phyloP scores from a whole-genome alignment of 23 tunicate genomes.

The Ascidia mentula region DNA sequence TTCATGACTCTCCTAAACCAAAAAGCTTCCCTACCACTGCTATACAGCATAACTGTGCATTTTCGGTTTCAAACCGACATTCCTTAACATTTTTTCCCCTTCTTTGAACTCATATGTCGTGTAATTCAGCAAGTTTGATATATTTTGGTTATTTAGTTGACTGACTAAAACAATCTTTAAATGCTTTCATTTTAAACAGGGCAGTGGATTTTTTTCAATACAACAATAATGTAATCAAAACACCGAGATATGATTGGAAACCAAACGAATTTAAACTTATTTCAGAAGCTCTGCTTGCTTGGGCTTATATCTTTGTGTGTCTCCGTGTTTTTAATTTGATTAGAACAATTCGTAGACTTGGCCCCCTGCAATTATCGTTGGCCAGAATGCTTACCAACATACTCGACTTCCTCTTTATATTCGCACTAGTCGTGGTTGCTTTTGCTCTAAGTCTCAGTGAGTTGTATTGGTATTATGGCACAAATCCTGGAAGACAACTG shows the following conservation, averaged over 20 bases:
- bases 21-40: too few species aligned
- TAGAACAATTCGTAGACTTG: slow-evolving; percentile 42
- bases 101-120: too few species aligned
- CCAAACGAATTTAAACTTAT: slow-evolving; percentile 45
- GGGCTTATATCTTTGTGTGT: slow-evolving; percentile 72
- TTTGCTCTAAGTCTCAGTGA: slow-evolving; percentile 83
- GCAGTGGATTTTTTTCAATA: neutral
- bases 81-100: too few species aligned
- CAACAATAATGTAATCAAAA: neutral
- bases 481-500: slow-evolving; percentile 30
- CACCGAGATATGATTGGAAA: slow-evolving; percentile 43
- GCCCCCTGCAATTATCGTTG: slow-evolving; percentile 87
- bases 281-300: slow-evolving; percentile 47
- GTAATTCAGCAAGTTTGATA: too few species aligned
- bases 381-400: slow-evolving; percentile 65
- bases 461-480: slow-evolving; percentile 79
- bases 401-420: slow-evolving; percentile 66
- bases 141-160: too few species aligned
- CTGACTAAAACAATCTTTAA: too few species aligned
- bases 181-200: neutral
- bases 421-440: slow-evolving; percentile 51
- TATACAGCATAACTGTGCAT: too few species aligned
- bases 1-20: too few species aligned
- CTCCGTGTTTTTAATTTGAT: slow-evolving; percentile 50
- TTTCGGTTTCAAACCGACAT: too few species aligned